A percentile compares a stretch with the other conserved stretches of the same genome.
These are phyloP conservation scores for Leptarthrus brevirostris DNA, from an alignment of 2,888 invertebrate genomes.

Conservation along the genomic window DNA sequence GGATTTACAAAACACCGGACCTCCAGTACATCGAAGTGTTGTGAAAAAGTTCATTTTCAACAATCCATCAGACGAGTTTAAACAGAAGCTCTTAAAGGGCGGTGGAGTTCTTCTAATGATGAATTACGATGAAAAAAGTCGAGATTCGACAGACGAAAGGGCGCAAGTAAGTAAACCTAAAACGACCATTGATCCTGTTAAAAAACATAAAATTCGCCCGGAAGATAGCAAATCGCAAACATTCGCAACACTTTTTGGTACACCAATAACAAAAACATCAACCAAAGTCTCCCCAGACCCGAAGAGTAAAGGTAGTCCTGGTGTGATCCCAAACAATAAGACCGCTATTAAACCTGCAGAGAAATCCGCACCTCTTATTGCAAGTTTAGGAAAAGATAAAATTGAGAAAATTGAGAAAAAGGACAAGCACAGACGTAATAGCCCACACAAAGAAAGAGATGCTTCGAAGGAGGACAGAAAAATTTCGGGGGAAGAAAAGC, in stretches of 20 bases:
- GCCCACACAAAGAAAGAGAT: constrained; percentile 70
- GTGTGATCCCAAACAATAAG: constrained; percentile 60
- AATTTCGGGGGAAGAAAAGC: constrained; percentile 64
- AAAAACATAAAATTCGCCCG: constrained; percentile 73
- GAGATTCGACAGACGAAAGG: constrained; percentile 71
- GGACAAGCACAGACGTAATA: constrained; percentile 68
- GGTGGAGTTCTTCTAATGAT: constrained; percentile 76
- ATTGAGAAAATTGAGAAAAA: constrained; percentile 72
- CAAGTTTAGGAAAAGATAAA: constrained; percentile 59
- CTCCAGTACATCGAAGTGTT: constrained; percentile 76
- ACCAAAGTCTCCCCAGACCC: constrained; percentile 76
- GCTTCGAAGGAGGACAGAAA: constrained; percentile 56
- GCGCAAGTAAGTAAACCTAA: constrained; percentile 75
- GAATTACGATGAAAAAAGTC: constrained; percentile 70
- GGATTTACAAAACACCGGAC: constrained; percentile 80
- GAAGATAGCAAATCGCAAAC: constrained; percentile 72
- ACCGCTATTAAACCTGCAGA: constrained; percentile 45
- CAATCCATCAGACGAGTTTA: constrained; percentile 90
- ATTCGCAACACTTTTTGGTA: constrained; percentile 85
- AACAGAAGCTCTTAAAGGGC: constrained; percentile 85
- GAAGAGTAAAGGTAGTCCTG: constrained; percentile 70
- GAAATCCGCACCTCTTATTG: constrained; percentile 19
- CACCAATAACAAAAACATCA: constrained; percentile 80
- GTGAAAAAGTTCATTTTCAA: constrained; percentile 87
- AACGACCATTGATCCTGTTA: constrained; percentile 58